Percentiles rank a stretch among this genome's conserved stretches.
Conservation (phyloP, 2,113 vertebrate genomes). For the Oenanthe oenanthe region DNA sequence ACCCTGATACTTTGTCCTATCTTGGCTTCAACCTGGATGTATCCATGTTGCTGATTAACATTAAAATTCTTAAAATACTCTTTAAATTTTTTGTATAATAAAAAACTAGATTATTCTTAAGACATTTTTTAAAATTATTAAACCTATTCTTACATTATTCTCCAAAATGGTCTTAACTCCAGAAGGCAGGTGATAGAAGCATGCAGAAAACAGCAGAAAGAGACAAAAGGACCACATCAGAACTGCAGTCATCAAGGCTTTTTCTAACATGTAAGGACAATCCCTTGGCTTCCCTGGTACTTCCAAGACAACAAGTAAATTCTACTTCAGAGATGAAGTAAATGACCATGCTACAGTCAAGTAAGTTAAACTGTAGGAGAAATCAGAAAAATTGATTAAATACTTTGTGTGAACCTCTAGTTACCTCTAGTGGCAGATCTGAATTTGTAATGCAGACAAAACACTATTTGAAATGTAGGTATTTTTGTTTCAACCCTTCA, state of each 20-base stretch:
- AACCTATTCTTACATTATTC: not conserved
- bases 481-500: not conserved
- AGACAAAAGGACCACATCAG: not conserved
- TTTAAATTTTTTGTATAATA: not conserved
- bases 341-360: not conserved
- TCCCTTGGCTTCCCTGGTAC: not conserved
- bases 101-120: not conserved
- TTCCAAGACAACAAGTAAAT: not conserved
- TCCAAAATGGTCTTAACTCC: not conserved
- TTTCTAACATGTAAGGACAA: accelerated
- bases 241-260: not conserved
- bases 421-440: not conserved
- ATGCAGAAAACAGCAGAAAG: not conserved
- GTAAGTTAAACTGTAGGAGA: not conserved
- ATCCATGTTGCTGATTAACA: not conserved
- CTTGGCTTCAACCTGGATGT: not conserved
- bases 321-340: not conserved
- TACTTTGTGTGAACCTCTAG: not conserved
- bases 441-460: not conserved
- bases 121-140: not conserved
- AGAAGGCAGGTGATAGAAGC: not conserved
- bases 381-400: not conserved
- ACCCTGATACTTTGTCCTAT: not conserved
- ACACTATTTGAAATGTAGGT: not conserved
- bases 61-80: not conserved